These are phyloP conservation scores for Periophthalmus magnuspinnatus DNA, from an alignment of 2,797 vertebrate species.

Conservation along the genomic window DNA sequence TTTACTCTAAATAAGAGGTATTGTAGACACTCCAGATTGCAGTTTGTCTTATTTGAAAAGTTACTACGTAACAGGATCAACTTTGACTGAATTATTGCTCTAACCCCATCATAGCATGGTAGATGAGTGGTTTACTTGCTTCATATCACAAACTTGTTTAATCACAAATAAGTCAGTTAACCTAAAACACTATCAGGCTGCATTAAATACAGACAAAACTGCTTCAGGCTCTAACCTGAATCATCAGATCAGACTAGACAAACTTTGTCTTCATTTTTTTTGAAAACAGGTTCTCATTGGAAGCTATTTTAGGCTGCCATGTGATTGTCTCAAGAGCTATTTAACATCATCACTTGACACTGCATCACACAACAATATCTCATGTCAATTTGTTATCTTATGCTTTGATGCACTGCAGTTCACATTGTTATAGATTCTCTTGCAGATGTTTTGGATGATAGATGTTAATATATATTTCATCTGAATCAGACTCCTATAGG, in stretches of 20 bases:
- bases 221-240: not conserved
- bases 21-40: no score
- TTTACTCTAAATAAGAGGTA: no score
- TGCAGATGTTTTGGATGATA: not conserved
- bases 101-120: no score
- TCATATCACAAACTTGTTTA: no score
- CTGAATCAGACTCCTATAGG: not conserved
- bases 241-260: not conserved
- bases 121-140: no score
- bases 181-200: no score
- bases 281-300: not conserved
- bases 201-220: no score
- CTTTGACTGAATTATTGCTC: not conserved
- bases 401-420: not conserved
- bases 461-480: not conserved
- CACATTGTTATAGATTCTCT: not conserved
- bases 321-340: not conserved
- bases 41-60: not conserved
- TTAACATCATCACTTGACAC: no score
- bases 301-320: not conserved
- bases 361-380: not conserved
- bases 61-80: not conserved
- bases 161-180: no score
- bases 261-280: not conserved
- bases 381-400: not conserved